Evolutionary conservation across 2,797 vertebrate species (phyloP).

Genomic region (Diplodus sargus): DNA sequence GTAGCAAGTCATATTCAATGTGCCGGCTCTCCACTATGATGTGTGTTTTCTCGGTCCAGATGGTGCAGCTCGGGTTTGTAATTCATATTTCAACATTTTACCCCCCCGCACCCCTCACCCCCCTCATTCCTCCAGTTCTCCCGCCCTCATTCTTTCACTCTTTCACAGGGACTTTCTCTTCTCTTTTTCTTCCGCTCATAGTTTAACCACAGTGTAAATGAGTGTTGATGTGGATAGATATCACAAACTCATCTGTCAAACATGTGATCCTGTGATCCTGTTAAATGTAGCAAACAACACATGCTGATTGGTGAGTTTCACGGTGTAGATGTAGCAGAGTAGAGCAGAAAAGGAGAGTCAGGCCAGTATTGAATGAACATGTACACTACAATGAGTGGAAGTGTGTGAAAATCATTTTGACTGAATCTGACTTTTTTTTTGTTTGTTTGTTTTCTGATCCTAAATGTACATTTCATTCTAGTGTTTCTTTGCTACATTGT

Average conservation of each 20-base stretch:
- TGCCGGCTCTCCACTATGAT: slow-evolving; percentile 74
- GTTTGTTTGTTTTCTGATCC: not conserved
- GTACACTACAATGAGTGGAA: not conserved
- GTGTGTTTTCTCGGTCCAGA: slow-evolving; percentile 84
- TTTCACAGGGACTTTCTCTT: slow-evolving; percentile 3
- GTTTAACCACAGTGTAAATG: slow-evolving; percentile 67
- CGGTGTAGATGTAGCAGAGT: not conserved
- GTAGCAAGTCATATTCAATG: slow-evolving; percentile 81
- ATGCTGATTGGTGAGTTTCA: slow-evolving; percentile 12
- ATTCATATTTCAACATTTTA: slow-evolving; percentile 83
- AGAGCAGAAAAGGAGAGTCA: not conserved
- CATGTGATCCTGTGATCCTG: slow-evolving; percentile 74
- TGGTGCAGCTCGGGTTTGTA: slow-evolving; percentile 81
- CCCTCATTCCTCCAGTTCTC: not conserved
- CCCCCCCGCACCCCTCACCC: not conserved
- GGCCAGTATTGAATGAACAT: not conserved
- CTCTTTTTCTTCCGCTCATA: slow-evolving; percentile 6
- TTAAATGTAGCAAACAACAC: slow-evolving; percentile 72
- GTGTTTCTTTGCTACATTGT: not conserved
- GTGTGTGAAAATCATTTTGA: not conserved
- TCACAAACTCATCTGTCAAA: slow-evolving; percentile 73
- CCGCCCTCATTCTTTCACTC: slow-evolving; percentile 41
- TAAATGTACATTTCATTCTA: not conserved
- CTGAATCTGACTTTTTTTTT: no score
- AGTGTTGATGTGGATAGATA: slow-evolving; percentile 53